phyloP scores from a whole-genome alignment of 2,797 vertebrate genomes.

The Centroberyx gerrardi region DNA sequence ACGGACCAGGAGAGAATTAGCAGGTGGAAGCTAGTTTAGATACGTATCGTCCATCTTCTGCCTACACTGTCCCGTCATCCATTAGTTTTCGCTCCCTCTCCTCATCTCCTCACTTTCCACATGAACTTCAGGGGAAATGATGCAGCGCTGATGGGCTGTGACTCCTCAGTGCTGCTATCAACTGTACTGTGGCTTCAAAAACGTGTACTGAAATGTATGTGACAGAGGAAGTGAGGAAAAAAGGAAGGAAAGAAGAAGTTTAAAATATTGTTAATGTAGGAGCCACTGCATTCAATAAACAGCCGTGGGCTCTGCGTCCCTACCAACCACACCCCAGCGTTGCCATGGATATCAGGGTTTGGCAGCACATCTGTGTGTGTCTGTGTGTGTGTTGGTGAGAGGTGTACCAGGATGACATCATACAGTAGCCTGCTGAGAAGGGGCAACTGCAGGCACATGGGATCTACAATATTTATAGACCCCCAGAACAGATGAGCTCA shows the following conservation, averaged over 20 bases:
- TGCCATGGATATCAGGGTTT: conserved; percentile 72
- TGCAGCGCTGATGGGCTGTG: too few relatives aligned
- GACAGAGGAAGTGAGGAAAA: conserved; percentile 14
- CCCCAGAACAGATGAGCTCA: conserved; percentile 82
- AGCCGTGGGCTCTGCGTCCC: conserved; percentile 54
- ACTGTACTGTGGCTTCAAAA: neutral
- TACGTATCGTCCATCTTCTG: conserved; percentile 3
- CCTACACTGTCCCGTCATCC: conserved; percentile 3
- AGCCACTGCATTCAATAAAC: conserved; percentile 50
- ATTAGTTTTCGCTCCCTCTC: neutral
- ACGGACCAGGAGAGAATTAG: conserved; percentile 5
- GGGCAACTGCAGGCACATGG: conserved; percentile 80
- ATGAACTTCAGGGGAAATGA: neutral
- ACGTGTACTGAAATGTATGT: neutral
- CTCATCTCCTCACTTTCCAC: neutral
- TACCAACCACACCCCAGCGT: conserved; percentile 64
- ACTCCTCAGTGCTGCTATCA: too few relatives aligned
- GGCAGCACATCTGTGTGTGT: conserved; percentile 64
- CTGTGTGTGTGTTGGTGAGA: conserved; percentile 55
- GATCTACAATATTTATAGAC: conserved; percentile 88
- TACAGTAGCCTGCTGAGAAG: conserved; percentile 78
- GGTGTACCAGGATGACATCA: conserved; percentile 85
- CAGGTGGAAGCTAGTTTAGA: neutral
- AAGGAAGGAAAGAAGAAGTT: conserved; percentile 24
- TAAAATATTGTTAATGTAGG: conserved; percentile 25